Evolutionary conservation across 2,797 vertebrate species (phyloP).

Genomic region (Prionace glauca): DNA sequence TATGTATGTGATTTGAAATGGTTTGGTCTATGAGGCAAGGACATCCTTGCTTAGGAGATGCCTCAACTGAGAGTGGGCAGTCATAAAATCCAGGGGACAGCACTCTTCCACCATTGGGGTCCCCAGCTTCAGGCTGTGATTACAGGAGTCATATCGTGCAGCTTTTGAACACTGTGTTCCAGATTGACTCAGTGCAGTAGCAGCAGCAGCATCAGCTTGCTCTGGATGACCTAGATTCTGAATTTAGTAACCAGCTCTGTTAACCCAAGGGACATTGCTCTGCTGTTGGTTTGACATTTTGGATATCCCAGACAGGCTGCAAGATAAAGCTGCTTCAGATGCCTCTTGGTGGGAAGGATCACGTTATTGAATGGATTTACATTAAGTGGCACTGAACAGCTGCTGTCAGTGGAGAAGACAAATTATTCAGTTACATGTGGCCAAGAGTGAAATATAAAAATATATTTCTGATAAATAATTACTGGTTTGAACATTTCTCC

Average conservation of each 20-base stretch:
- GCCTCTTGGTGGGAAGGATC: conserved; percentile 1
- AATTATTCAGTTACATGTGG: neutral
- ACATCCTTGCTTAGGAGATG: neutral
- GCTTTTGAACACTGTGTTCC: neutral
- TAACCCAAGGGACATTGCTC: conserved; percentile 1
- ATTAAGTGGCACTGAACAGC: neutral
- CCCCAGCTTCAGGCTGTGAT: neutral
- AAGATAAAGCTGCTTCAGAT: neutral
- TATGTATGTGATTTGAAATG: neutral
- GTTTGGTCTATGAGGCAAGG: neutral
- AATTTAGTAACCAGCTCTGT: neutral
- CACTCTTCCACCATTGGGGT: neutral
- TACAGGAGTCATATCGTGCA: neutral
- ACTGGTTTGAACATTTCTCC: neutral
- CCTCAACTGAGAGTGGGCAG: neutral
- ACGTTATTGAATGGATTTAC: neutral
- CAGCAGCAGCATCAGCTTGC: neutral
- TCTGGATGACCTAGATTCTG: neutral
- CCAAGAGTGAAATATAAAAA: neutral
- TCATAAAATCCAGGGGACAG: neutral
- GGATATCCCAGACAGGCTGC: neutral
- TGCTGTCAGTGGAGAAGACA: neutral
- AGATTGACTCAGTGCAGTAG: neutral
- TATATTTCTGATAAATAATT: neutral
- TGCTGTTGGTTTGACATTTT: neutral